Evolutionary conservation across 2,113 vertebrate species (phyloP).

Genomic region (Myxocyprinus asiaticus): DNA sequence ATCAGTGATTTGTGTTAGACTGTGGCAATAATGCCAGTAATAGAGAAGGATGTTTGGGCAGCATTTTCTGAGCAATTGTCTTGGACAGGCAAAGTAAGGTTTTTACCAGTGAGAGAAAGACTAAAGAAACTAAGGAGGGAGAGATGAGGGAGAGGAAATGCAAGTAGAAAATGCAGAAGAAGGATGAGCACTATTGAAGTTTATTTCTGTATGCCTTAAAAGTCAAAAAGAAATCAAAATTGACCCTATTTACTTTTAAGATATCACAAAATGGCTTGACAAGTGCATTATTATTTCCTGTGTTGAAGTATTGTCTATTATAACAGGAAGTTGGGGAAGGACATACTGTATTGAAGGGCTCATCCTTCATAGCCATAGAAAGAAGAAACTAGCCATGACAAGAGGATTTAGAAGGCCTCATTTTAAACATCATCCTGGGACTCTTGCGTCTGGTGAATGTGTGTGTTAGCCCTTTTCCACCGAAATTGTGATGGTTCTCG

Average conservation of each 20-base stretch:
- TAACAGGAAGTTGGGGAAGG: not conserved
- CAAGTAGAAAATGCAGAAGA: no score
- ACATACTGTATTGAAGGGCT: no score
- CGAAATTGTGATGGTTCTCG: no score
- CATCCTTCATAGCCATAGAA: not conserved
- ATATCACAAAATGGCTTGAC: no score
- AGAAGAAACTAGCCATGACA: slow-evolving; percentile 2
- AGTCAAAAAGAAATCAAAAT: not conserved
- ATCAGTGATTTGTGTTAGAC: slow-evolving; percentile 52
- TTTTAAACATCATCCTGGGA: slow-evolving; percentile 33
- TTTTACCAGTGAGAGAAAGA: no score
- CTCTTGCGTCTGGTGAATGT: not conserved
- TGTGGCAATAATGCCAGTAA: not conserved
- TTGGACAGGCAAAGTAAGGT: no score
- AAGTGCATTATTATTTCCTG: not conserved
- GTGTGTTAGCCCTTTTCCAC: no score
- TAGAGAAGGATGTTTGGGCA: not conserved
- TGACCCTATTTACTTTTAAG: not conserved
- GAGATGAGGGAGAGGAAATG: no score
- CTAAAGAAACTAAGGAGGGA: no score
- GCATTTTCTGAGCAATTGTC: not conserved
- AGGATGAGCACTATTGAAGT: no score
- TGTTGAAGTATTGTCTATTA: no score
- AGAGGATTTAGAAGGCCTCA: slow-evolving; percentile 23
- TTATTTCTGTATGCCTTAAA: no score